phyloP scores from a whole-genome alignment of 2,888 invertebrate species.

The Heteropelma amictum region DNA sequence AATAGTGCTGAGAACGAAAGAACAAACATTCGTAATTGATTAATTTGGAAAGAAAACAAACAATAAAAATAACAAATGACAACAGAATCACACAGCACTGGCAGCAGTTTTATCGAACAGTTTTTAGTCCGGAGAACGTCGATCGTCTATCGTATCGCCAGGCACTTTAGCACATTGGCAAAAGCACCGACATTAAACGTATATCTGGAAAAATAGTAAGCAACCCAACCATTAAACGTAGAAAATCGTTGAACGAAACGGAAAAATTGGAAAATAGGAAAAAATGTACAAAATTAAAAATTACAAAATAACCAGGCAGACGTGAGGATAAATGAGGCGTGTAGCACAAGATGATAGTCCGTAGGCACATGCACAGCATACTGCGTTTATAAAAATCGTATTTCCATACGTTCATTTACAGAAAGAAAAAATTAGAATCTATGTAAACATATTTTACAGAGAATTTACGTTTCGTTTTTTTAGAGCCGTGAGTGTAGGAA shows the following conservation, averaged over 20 bases:
- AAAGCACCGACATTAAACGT: slow-evolving; percentile 71
- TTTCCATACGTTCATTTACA: slow-evolving; percentile 74
- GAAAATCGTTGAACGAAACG: slow-evolving; percentile 64
- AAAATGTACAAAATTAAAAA: slow-evolving; percentile 34
- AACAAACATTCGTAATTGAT: slow-evolving; percentile 34
- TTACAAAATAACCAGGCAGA: slow-evolving; percentile 64
- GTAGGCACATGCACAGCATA: slow-evolving; percentile 74
- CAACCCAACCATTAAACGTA: slow-evolving; percentile 74
- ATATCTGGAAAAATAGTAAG: slow-evolving; percentile 77
- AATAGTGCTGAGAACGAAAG: slow-evolving; percentile 29
- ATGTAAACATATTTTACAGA: slow-evolving; percentile 66
- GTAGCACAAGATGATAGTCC: slow-evolving; percentile 67
- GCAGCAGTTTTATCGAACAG: slow-evolving; percentile 72
- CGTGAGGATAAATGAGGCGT: slow-evolving; percentile 48
- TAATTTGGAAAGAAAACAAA: slow-evolving; percentile 31
- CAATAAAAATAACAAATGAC: slow-evolving; percentile 62
- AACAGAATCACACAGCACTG: slow-evolving; percentile 63
- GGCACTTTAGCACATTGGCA: slow-evolving; percentile 51
- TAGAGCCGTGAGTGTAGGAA: background rate
- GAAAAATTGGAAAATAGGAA: slow-evolving; percentile 52
- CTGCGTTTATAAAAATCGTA: slow-evolving; percentile 58
- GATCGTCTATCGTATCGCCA: slow-evolving; percentile 52
- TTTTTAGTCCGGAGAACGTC: slow-evolving; percentile 59
- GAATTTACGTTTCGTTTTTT: slow-evolving; percentile 53
- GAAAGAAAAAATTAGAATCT: slow-evolving; percentile 9